Conservation (phyloP, 2,113 vertebrate genomes). For the Marmota monax region DNA sequence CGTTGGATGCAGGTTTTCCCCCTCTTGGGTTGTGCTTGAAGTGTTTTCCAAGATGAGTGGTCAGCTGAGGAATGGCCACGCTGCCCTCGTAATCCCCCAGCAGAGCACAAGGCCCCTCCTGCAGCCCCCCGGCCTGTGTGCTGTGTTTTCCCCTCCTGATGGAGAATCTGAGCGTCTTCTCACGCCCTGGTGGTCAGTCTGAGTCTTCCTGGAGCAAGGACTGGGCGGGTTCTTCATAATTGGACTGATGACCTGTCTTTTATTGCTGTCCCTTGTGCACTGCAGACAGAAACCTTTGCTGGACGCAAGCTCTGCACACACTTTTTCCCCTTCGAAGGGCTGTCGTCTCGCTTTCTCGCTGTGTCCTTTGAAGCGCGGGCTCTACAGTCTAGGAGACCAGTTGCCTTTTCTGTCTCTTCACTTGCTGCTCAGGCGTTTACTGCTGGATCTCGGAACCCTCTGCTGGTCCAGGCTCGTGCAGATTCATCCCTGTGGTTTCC, state of each 20-base stretch:
- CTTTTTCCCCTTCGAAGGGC: neutral
- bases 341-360: neutral
- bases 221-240: too few relatives aligned
- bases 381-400: neutral
- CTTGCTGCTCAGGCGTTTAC: neutral
- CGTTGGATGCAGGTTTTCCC: accelerated
- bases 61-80: accelerated
- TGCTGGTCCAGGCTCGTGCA: neutral
- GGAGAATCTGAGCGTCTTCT: accelerated
- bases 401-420: too few relatives aligned
- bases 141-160: too few relatives aligned
- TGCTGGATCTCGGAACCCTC: neutral
- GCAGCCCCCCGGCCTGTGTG: too few relatives aligned
- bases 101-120: too few relatives aligned
- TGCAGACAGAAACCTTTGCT: neutral
- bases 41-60: neutral
- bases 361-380: neutral
- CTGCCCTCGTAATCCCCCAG: too few relatives aligned
- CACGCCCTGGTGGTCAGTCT: too few relatives aligned
- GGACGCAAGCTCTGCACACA: neutral
- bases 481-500: neutral
- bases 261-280: neutral
- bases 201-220: too few relatives aligned
- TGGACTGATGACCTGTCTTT: too few relatives aligned
- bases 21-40: neutral